Evolutionary conservation across 92 coral and sea anemone genomes (phyloP), one percentile per base, ranked within the genome.

Genomic region (Virgularia gustaviana): DNA sequence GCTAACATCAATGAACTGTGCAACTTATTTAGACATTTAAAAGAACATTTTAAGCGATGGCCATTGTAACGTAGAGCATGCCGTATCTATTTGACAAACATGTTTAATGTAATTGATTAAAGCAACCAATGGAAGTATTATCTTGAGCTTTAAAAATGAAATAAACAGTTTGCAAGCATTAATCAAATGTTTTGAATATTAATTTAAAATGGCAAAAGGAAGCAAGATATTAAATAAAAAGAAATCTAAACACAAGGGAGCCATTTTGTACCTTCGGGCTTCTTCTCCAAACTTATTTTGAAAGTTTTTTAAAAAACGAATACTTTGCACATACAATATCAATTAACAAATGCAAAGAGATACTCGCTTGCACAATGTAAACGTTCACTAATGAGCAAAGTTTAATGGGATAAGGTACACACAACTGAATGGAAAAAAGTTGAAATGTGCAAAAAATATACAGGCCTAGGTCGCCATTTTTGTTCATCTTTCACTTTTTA

Each of bases 81-180:
- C 75, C 75, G n/a, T n/a, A n/a, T 68, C 60, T 68, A 68, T 68
- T 1, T 34, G 51, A 29, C 73, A 68, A 28, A 68, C 75, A 31
- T 29, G 53, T 68, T 68, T 32, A 44, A 31, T 25, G 36, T 18
- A 60, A 51, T 15, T 49, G 44, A 68, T 18, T 45, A 44, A 67
- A 67, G 74, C 74, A 67, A 39, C 30, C 23, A 20, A 49, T 68
- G 16, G 45, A 39, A 7, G 45, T 39, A 16, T 22, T 68, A 47
- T 34, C 60, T 32, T 49, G 75, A 68, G 60, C 75, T 68, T 66
- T 65, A 28, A 68, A 24, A 68, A 68, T 18, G 61, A 68, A 68
- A 68, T 68, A 68, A 68, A 68, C 74, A 68, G 61, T 68, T 68
- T 68, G 75, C 31, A 68, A 68, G 38, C 75, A 49, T 6, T 8